Base-by-base conservation (phyloP, 1,140 invertebrate species). In the Drosophila insularis region DNA sequence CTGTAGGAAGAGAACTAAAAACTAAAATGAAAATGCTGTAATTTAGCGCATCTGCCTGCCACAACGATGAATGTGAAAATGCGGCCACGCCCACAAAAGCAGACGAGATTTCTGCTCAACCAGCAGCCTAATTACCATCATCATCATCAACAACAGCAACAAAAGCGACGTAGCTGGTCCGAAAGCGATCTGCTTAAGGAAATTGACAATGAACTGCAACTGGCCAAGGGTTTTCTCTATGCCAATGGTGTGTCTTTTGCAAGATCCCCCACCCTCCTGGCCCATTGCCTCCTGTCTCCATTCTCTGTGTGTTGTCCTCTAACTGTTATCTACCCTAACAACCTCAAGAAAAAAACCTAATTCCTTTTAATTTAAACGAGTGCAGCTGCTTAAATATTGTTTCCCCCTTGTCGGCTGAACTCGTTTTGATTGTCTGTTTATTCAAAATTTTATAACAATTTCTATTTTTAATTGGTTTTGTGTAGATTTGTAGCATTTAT, bases 211-310 rank as follows among this genome's bases (percentile, higher is more conserved):
- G 93, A 93, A 78, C 92, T 95, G 81, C 92, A 91, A 77, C 84
- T 94, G 77, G 93, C 94, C 80, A 93, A 93, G 90, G 94, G 95
- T 84, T 95, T 95, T 93, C 93, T 95, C 75, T 92, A 75, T 73
- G 90, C 84, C 63, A 85, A 91, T 81, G 90, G 90, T 91, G 84
- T 90, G 90, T 86, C 55, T 37, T 54, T 63, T 27, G n/a, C 63
- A 40, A 13, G 35, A 55, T 35, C 32, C 8, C 5, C 21, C 27
- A n/a, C 66, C 13, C 27, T 7, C 11, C 4, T 7, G 2, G n/a
- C 1, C 14, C 2, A 13, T 7, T 19, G 8, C 19, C 1, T 11
- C 32, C 11, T 23, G 14, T 32, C 31, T 37, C 58, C 10, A 27
- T 5, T 70, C 13, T 50, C 19, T 64, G n/a, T 66, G 43, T 63